Conservation (phyloP, 2,888 invertebrate genomes). For the Eurytoma adleriae region DNA sequence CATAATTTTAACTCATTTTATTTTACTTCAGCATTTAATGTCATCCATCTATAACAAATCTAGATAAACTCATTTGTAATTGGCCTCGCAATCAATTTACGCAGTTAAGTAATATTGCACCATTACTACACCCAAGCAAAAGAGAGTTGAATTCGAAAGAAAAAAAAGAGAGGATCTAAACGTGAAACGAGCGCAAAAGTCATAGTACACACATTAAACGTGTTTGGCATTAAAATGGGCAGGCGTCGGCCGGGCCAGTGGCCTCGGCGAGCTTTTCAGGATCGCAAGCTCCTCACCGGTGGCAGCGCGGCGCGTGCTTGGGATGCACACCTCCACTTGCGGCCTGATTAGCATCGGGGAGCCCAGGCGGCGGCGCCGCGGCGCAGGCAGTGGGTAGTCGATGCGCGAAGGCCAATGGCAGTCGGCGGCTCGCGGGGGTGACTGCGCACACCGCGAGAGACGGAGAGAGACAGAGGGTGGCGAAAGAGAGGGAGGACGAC, state of each 20-base stretch:
- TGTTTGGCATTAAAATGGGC: slow-evolving; percentile 16
- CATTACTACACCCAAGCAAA: too few species aligned
- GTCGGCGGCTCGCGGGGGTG: background rate
- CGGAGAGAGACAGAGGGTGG: slow-evolving; percentile 3
- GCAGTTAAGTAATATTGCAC: too few species aligned
- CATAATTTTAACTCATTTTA: too few species aligned
- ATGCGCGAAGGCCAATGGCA: slow-evolving; percentile 49
- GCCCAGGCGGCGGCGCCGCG: slow-evolving; percentile 60
- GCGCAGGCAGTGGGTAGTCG: slow-evolving; percentile 30
- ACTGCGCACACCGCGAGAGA: background rate
- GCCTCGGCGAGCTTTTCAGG: slow-evolving; percentile 15
- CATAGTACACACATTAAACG: background rate
- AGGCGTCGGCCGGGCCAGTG: background rate
- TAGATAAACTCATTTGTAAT: too few species aligned
- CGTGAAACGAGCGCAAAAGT: too few species aligned
- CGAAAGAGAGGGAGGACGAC: slow-evolving; percentile 6
- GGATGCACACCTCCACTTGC: slow-evolving; percentile 70
- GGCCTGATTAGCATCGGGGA: slow-evolving; percentile 74
- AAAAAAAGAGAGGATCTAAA: background rate
- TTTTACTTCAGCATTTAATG: too few species aligned
- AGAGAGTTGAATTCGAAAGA: background rate
- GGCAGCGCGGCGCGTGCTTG: slow-evolving; percentile 67
- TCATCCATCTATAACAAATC: too few species aligned
- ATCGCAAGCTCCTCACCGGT: background rate
- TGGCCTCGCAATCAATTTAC: too few species aligned